Evolutionary conservation across 2,888 invertebrate species (phyloP).

Genomic region (Adelphocoris suturalis): DNA sequence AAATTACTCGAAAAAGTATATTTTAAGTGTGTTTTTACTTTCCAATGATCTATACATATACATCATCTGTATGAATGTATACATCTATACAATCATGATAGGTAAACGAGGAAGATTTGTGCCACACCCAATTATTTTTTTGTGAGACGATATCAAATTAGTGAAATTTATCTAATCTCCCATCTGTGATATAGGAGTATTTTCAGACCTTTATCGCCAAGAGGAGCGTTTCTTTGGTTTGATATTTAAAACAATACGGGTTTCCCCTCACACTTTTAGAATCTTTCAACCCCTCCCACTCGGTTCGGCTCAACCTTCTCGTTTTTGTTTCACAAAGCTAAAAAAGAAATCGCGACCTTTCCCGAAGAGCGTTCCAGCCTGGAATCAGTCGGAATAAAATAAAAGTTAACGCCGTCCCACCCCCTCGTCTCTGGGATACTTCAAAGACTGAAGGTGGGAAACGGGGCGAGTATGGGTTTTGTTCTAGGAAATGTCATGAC

Average conservation of each 20-base stretch:
- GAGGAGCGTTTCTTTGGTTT: not conserved
- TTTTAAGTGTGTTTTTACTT: no score
- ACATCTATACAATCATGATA: no score
- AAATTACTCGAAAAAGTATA: no score
- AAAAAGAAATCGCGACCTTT: slow-evolving; percentile 50
- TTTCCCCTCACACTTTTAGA: not conserved
- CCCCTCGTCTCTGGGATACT: not conserved
- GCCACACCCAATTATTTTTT: no score
- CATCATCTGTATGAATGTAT: no score
- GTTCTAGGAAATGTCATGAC: slow-evolving; percentile 62
- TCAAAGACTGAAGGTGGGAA: slow-evolving; percentile 12
- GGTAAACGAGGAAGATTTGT: no score
- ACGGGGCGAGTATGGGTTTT: slow-evolving; percentile 8
- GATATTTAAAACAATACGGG: not conserved
- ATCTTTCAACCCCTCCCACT: not conserved
- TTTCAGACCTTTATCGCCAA: not conserved
- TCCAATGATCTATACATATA: no score
- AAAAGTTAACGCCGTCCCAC: slow-evolving; percentile 25
- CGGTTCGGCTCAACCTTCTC: not conserved
- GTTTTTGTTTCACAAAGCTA: not conserved
- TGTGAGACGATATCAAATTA: no score
- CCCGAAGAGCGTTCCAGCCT: not conserved
- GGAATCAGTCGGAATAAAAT: slow-evolving; percentile 41
- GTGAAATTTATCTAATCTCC: not conserved
- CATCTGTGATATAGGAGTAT: not conserved